Evolutionary conservation across 2,888 invertebrate species (phyloP).

Genomic region (Andrena hattorfiana): DNA sequence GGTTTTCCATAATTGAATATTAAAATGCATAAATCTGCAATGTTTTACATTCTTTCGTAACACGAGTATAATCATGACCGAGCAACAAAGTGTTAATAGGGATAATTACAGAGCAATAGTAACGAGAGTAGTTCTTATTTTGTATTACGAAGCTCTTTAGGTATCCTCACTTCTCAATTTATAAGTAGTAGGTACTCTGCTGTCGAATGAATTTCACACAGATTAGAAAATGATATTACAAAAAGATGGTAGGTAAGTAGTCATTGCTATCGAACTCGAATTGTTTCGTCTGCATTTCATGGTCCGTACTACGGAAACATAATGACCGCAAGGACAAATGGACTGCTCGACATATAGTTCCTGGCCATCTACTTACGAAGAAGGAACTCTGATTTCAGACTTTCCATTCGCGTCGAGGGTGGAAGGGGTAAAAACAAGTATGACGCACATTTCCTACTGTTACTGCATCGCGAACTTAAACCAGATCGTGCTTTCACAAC

Average conservation of each 20-base stretch:
- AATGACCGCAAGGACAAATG: constrained; percentile 58
- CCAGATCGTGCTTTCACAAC: constrained; percentile 69
- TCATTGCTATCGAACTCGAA: neutral
- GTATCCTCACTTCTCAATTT: too few species aligned
- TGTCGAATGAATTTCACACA: too few species aligned
- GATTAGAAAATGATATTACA: neutral
- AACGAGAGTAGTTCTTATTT: too few species aligned
- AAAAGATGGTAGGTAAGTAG: neutral
- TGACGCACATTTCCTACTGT: constrained; percentile 57
- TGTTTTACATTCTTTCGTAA: too few species aligned
- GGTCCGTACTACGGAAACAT: constrained; percentile 26
- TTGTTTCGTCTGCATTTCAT: neutral
- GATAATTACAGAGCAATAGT: too few species aligned
- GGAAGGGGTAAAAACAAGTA: constrained; percentile 35
- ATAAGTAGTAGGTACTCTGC: too few species aligned
- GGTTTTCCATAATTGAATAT: too few species aligned
- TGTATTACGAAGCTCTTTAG: too few species aligned
- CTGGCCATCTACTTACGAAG: constrained; percentile 28
- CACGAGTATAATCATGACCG: too few species aligned
- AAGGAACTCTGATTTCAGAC: constrained; percentile 58
- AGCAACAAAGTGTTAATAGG: too few species aligned
- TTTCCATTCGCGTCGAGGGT: constrained; percentile 52
- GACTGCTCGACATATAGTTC: constrained; percentile 33
- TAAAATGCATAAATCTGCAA: too few species aligned
- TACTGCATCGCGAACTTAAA: constrained; percentile 49